Evolutionary conservation across 2,797 vertebrate genomes (phyloP), one percentile per base, ranked within the genome.

Genomic region (Pangasius macronema): DNA sequence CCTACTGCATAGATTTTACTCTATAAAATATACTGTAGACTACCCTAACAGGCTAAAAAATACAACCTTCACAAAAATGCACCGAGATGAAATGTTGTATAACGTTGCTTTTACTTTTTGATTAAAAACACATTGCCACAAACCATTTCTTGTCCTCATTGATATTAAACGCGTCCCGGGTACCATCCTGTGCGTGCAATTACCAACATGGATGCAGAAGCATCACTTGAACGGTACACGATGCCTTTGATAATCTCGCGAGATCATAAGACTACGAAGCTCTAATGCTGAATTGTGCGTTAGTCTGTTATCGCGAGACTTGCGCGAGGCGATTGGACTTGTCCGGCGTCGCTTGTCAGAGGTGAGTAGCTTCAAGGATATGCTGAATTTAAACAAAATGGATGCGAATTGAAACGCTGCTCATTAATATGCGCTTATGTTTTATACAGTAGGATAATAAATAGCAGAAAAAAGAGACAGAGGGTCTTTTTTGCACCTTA

Each of bases 351-450:
- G 90, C 89, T 89, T 89, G 92, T 94, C 92, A 89, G 89, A 90
- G 95, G 95, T 96, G 93, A 96, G 95, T 95, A 91, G 89, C 90
- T 90, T 85, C 91, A 94, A 93, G 51, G 86, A 53, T 53, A 14
- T 24, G 46, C 1, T 33, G 63, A 53, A 53, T 53, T 51, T 53
- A 68, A 68, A 68, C 46, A 76, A 84, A 84, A 90, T 30, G 59
- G 30, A 84, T 57, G 61, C 27, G 46, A 5, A 65, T 77, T 24
- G 8, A 81, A 39, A 59, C 83, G 39, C 46, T 36, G 57, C 55
- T 82, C 27, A 30, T 61, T 18, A 11, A 70, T 22, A 80, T 27
- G 7, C 10, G 36, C 20, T 0, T 14, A 24, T 53, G 49, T 13
- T 70, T 68, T 53, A 36, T 68, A 53, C 14, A 55, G 2, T 83